Conservation (phyloP, 1,140 invertebrate species). For the Drosophila asahinai region DNA sequence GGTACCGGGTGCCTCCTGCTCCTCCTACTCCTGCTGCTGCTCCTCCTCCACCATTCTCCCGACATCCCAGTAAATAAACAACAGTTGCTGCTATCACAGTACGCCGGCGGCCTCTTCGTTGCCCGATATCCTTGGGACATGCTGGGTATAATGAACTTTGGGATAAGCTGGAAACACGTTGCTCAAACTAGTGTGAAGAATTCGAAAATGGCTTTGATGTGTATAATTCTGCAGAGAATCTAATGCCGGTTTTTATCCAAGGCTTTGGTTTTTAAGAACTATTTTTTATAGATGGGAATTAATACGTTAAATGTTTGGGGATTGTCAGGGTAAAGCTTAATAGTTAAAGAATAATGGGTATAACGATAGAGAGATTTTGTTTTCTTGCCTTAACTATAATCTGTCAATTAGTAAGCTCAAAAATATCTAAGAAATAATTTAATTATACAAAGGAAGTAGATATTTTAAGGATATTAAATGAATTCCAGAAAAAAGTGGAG, state of each 20-base stretch:
- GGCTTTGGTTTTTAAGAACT: background rate
- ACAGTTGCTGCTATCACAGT: conserved; percentile 43
- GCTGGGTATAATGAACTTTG: conserved; percentile 38
- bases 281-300: background rate
- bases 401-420: no score
- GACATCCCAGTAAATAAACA: conserved; percentile 49
- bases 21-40: background rate
- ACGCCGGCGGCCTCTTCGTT: conserved; percentile 24
- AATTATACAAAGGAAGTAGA: no score
- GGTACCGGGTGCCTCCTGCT: conserved; percentile 22
- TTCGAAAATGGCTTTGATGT: conserved; percentile 25
- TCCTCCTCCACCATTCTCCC: conserved; percentile 14
- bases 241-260: conserved; percentile 2
- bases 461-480: background rate
- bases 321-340: background rate
- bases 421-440: background rate
- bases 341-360: background rate
- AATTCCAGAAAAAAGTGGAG: no score
- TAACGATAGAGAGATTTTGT: background rate
- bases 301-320: background rate
- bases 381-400: no score
- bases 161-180: background rate
- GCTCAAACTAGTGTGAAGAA: conserved; percentile 25
- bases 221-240: conserved; percentile 22
- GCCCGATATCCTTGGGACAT: conserved; percentile 38